Evolutionary conservation across 23 tunicate species (phyloP), one percentile per base, ranked within the genome.

Genomic region (Phallusia fumigata): DNA sequence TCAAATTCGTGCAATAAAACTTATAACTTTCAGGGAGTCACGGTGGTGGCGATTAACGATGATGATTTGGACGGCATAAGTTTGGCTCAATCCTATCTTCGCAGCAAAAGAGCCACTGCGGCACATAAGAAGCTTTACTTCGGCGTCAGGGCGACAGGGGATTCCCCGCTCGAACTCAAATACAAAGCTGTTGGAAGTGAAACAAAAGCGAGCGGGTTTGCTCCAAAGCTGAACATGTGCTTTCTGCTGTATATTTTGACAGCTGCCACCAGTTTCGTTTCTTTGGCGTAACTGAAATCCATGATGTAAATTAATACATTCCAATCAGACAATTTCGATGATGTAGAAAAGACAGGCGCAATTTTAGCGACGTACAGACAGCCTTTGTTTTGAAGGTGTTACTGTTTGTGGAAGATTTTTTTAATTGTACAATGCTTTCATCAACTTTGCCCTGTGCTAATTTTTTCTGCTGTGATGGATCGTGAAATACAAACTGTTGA

Each of bases 21-120:
- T 3, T 74, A 1, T 24, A 2, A 30, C 13, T 33, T 31, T 28
- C 78, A 74, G 78, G 78, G 78, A 3, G 35, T 74, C 10, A 74
- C 78, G 3, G 78, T 74, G 8, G 35, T 74, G 2, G 45, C n/a
- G 19, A 74, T 74, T 10, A 74, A 74, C 78, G 78, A 74, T 12
- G 78, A 74, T 33, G 45, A 33, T 19, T 31, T 74, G 78, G 35
- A 28, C 35, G 45, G 45, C 3, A 31, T 35, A 19, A 33, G 40
- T 74, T 19, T 32, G 45, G 40, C 31, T 6, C 45, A 33, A 10
- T 33, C 45, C 45, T 18, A 33, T 31, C 28, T 32, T 32, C 78
- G 78, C 40, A 33, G 10, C 45, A 74, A 34, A 74, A 33, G 78
- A 31, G 6, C 40, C 5, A 33, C 31, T 15, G 22, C 8, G n/a